A percentile compares a stretch with the other conserved stretches of the same genome.
These are phyloP conservation scores for Fragum sueziense DNA, from an alignment of 2,888 invertebrate species.

Conservation along the genomic window DNA sequence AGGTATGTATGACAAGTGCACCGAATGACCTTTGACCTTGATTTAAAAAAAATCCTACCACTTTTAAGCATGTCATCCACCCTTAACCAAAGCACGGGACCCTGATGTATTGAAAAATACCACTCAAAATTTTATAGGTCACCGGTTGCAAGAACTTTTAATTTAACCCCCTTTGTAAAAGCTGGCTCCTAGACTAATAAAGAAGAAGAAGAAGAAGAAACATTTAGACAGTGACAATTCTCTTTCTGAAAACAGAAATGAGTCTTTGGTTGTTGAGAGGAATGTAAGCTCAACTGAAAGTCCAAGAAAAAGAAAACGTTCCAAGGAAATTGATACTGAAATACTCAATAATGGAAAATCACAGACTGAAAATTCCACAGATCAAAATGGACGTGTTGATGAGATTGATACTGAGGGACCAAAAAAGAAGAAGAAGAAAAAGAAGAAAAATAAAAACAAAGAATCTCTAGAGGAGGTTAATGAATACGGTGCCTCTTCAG, in stretches of 20 bases:
- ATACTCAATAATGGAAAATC: neutral
- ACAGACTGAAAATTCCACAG: neutral
- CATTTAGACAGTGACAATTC: too few species aligned
- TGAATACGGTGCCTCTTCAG: neutral
- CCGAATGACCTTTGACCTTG: too few species aligned
- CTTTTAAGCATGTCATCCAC: too few species aligned
- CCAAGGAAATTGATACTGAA: neutral
- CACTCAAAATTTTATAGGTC: too few species aligned
- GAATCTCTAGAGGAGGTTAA: neutral
- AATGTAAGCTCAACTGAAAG: too few species aligned
- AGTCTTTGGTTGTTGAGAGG: neutral
- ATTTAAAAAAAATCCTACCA: too few species aligned
- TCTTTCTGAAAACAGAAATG: neutral
- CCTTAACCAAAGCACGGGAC: too few species aligned
- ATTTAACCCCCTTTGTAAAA: too few species aligned
- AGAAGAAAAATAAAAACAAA: neutral
- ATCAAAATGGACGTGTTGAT: neutral
- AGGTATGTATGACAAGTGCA: too few species aligned
- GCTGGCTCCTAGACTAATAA: too few species aligned
- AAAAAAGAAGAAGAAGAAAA: slow-evolving; percentile 40
- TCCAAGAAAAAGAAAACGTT: neutral
- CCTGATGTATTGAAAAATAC: neutral
- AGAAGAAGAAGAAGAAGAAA: neutral
- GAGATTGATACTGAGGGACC: neutral
- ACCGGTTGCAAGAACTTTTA: too few species aligned